Base-by-base conservation (phyloP, 2,113 vertebrate genomes). In the Meles meles region DNA sequence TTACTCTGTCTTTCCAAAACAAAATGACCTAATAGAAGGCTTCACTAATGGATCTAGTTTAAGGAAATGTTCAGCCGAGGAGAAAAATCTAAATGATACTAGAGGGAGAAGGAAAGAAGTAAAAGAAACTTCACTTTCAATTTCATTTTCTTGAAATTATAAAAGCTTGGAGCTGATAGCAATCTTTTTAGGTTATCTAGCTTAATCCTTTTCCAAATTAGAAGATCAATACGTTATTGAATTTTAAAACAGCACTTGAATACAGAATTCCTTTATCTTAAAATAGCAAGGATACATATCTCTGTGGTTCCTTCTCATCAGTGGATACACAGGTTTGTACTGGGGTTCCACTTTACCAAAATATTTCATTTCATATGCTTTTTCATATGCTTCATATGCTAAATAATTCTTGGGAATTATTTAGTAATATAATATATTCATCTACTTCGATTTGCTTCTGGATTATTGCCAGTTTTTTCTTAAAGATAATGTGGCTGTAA, bases 161-260 rank as follows among this genome's bases (percentile, higher is more conserved):
- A 93, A 92, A 93, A 88, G 31, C 37, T 89, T 15, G 77, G 37
- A 79, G n/a, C n/a, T 77, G 59, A 57, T 1, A 61, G 31, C 49
- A 96, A 69, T 52, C 29, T 52, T 94, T 84, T 20, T 85, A 65
- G 94, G 34, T 92, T 44, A 92, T 47, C 55, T 52, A 93, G 15
- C 37, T 92, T 80, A 96, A 65, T 44, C 65, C 11, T 25, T 81
- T 65, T 87, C 67, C 34, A 21, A 92, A 72, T 94, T 61, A 97
- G 61, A 86, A 82, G 27, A 72, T 74, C 39, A 69, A 25, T 85
- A 57, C 34, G 23, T 29, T 59, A 86, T 6, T 61, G 5, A 13
- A 93, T 71, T 79, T 96, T 81, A 89, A 94, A 94, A 89, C 2
- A 88, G 61, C 81, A 59, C n/a, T 85, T 93, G 92, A 63, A 94